Evolutionary conservation across 2,113 vertebrate species (phyloP).

Genomic region (Mirounga angustirostris): DNA sequence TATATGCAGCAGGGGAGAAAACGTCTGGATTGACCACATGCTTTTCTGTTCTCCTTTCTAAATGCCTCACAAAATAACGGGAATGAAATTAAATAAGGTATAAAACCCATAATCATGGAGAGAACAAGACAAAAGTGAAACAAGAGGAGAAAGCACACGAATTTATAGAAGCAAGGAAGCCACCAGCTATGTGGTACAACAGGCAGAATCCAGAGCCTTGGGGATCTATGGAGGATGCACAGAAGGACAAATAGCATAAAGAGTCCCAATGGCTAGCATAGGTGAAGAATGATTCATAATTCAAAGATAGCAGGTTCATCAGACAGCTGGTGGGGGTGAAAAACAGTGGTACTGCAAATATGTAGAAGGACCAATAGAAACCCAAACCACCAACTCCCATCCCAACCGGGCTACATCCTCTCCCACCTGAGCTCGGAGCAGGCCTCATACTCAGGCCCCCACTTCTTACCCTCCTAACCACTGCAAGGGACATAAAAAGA

Average conservation of each 20-base stretch:
- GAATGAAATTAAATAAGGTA: background rate
- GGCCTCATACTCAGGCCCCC: too few relatives aligned
- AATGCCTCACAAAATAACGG: background rate
- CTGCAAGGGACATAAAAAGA: background rate
- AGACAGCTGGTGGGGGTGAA: too few relatives aligned
- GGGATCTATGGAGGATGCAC: background rate
- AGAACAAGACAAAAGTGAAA: background rate
- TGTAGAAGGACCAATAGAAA: background rate
- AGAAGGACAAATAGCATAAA: background rate
- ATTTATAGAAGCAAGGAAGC: background rate
- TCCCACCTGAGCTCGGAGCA: rapidly evolving
- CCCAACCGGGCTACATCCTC: background rate
- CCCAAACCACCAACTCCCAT: background rate
- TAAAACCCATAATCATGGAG: background rate
- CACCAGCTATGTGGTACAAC: background rate
- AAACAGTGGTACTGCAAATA: background rate
- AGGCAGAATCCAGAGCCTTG: background rate
- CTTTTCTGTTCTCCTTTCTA: background rate
- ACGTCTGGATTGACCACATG: background rate
- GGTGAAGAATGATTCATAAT: background rate
- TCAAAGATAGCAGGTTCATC: background rate
- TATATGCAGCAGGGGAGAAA: background rate
- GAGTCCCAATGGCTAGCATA: too few relatives aligned
- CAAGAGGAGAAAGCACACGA: background rate
- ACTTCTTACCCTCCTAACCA: background rate